Conservation (phyloP, 2,888 invertebrate species). For the Eupithecia abbreviata region DNA sequence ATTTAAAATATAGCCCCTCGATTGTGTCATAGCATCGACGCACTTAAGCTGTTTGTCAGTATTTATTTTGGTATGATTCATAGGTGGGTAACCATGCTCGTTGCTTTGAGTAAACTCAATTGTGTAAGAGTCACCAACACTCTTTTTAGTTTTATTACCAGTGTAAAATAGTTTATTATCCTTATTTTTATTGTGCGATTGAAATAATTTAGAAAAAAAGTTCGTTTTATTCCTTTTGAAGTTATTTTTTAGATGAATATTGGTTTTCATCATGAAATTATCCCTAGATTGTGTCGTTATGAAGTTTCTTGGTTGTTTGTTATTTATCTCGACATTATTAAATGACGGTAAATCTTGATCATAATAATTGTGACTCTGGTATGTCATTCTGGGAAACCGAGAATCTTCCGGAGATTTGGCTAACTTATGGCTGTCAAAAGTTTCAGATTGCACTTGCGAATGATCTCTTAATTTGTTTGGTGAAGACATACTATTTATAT, state of each 20-base stretch:
- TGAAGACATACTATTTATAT: not conserved
- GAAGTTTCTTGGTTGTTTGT: constrained; percentile 44
- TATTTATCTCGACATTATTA: constrained; percentile 11
- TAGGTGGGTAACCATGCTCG: constrained; percentile 12
- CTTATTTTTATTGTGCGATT: not conserved
- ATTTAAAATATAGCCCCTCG: constrained; percentile 15
- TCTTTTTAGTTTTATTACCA: constrained; percentile 23
- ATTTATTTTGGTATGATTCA: constrained; percentile 10
- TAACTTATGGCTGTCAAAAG: constrained; percentile 15
- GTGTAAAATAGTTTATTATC: not conserved
- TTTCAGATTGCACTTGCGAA: not conserved
- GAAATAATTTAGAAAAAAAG: not conserved
- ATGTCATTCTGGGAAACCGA: constrained; percentile 46
- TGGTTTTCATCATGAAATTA: constrained; percentile 49
- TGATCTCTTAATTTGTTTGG: not conserved
- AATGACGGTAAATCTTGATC: constrained; percentile 25
- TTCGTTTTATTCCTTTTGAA: constrained; percentile 13
- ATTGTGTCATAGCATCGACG: constrained; percentile 22
- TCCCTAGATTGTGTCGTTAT: constrained; percentile 57
- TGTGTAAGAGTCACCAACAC: constrained; percentile 42
- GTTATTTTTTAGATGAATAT: constrained; percentile 19
- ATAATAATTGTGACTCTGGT: constrained; percentile 59
- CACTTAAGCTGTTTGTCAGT: not conserved
- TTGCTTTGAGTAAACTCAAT: constrained; percentile 52
- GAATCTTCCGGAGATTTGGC: not conserved